Evolutionary conservation across 2,113 vertebrate genomes (phyloP), one percentile per base, ranked within the genome.

Genomic region (Cettia cetti): DNA sequence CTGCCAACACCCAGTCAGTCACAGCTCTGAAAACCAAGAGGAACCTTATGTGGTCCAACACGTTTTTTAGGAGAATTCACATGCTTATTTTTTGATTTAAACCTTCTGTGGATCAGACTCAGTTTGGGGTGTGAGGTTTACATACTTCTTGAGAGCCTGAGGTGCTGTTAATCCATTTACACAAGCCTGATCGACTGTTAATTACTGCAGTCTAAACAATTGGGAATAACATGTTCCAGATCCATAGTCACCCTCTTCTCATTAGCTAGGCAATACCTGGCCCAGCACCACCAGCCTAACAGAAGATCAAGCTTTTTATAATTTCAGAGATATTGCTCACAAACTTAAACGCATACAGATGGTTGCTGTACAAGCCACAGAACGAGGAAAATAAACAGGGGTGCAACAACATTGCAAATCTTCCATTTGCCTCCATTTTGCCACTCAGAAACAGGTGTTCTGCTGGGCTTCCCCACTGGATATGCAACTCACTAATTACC

Each of bases 401-500:
- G 26, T 37, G 45, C 40, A 57, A 49, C 24, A 66, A 13, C 6
- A 22, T 27, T 59, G 63, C 52, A 77, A 54, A 79, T 49, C 63
- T 80, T 77, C 35, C 39, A 44, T 59, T 37, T 74, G 59, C 44
- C 53, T 78, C 72, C 66, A 59, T 54, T 78, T 39, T 78, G 47
- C 64, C n/a, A 33, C 68, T 50, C 45, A 59, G 64, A 77, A 78
- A 16, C 90, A 94, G 90, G 86, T 84, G 83, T 91, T 93, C 54
- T 77, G 90, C 93, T 86, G 90, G 76, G 64, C 90, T 79, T 68
- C 44, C 86, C 94, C 89, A 79, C 60, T 79, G 82, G 76, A 86
- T 82, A 50, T 35, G 33, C 78, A 84, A 18, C 57, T 90, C 57
- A 13, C 69, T 96, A 94, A 97, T 94, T 89, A 96, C 54, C 45